Evolutionary conservation across 2,888 invertebrate species (phyloP).

Genomic region (Orchesella flavescens): DNA sequence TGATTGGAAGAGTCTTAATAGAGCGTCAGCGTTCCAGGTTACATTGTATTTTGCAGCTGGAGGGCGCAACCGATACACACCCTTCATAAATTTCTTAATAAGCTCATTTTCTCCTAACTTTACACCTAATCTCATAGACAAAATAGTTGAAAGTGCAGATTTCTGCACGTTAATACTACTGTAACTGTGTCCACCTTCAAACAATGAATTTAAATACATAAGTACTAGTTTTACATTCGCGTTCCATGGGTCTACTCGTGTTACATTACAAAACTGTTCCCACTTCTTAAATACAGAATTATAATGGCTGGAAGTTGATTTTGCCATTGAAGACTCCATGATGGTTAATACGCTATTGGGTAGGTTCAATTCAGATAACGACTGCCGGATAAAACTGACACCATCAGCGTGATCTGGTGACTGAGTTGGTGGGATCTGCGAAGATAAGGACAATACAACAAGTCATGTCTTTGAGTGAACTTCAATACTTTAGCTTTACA

Average conservation of each 20-base stretch:
- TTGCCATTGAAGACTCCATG: constrained; percentile 25
- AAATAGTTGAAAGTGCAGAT: constrained; percentile 53
- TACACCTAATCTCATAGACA: neutral
- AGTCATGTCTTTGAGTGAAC: constrained; percentile 27
- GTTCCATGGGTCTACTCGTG: no score
- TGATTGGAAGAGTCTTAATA: no score
- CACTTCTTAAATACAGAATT: constrained; percentile 25
- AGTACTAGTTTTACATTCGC: constrained; percentile 6
- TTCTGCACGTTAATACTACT: constrained; percentile 49
- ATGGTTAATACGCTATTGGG: constrained; percentile 13
- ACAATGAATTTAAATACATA: constrained; percentile 35
- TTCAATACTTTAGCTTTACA: constrained; percentile 19
- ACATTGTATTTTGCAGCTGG: constrained; percentile 32
- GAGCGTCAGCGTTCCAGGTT: constrained; percentile 49
- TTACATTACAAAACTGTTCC: constrained; percentile 20
- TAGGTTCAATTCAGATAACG: neutral
- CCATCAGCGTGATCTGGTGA: constrained; percentile 34
- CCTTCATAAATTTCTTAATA: constrained; percentile 50
- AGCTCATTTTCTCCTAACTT: constrained; percentile 36
- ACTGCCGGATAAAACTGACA: constrained; percentile 38
- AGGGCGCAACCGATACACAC: constrained; percentile 38
- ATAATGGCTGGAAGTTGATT: constrained; percentile 45
- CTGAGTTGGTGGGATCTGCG: constrained; percentile 44
- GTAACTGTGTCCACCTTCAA: constrained; percentile 37
- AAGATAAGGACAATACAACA: constrained; percentile 47